A percentile compares a stretch with the other conserved stretches of the same genome.
Conservation (phyloP, 2,888 invertebrate species). For the Allacma fusca region DNA sequence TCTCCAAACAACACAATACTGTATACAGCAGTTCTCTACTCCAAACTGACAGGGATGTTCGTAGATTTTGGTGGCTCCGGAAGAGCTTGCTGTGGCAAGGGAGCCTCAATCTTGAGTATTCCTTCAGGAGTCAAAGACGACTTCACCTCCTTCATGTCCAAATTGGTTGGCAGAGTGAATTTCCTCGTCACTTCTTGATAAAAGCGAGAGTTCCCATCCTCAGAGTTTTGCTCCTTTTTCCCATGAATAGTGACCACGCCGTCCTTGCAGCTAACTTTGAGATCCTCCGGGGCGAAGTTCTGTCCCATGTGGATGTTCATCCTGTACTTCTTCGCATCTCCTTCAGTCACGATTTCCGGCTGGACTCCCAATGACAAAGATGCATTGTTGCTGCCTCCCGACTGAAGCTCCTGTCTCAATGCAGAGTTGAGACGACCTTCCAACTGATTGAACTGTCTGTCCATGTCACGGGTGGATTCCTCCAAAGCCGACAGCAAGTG, state of each 20-base stretch:
- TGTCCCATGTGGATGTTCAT: slow-evolving; percentile 59
- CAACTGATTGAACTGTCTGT: too few relatives aligned
- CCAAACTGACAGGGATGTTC: slow-evolving; percentile 56
- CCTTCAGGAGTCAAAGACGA: slow-evolving; percentile 59
- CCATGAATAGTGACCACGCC: slow-evolving; percentile 38
- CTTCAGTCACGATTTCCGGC: too few relatives aligned
- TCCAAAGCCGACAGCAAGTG: too few relatives aligned
- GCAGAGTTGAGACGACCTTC: too few relatives aligned
- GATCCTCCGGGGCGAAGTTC: slow-evolving; percentile 61
- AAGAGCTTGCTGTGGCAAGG: slow-evolving; percentile 47
- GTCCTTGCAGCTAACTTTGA: slow-evolving; percentile 58
- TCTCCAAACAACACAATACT: too few relatives aligned
- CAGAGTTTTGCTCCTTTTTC: slow-evolving; percentile 38
- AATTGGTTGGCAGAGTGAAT: slow-evolving; percentile 61
- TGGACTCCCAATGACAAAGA: too few relatives aligned
- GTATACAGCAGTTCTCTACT: too few relatives aligned
- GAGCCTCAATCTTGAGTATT: slow-evolving; percentile 61
- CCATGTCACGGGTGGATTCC: too few relatives aligned
- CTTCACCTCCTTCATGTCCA: slow-evolving; percentile 59
- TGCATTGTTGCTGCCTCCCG: too few relatives aligned
- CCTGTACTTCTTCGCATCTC: slow-evolving; percentile 55
- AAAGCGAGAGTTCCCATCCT: slow-evolving; percentile 49
- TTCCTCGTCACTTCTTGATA: slow-evolving; percentile 61
- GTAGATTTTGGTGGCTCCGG: slow-evolving; percentile 48
- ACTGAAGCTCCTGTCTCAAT: too few relatives aligned